Base-by-base conservation (phyloP, 2,888 invertebrate genomes). In the Anticlea derivata region DNA sequence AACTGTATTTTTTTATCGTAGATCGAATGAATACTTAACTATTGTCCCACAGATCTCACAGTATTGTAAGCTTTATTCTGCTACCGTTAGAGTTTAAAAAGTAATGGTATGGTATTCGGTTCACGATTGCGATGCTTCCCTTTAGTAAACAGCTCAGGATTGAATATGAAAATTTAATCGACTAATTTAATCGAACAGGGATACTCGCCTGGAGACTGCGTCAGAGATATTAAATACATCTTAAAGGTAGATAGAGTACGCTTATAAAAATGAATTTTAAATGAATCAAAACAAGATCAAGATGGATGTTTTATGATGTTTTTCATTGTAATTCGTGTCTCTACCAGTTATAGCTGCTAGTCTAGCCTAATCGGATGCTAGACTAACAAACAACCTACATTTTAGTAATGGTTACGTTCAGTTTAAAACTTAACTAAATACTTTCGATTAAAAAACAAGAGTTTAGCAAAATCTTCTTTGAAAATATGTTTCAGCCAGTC, bases 121-220 rank as follows among this genome's bases (percentile, higher is more conserved):
- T 65, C 65, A 63, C 63, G 58, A 58, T 51, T 56, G 59, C 73
- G 78, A 73, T 70, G 75, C 74, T 77, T 92, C 92, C 92, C 92
- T 83, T 82, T 88, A 86, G 92, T 92, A 92, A 92, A 92, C 92
- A 92, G 92, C 90, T 92, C 93, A 93, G 93, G 93, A 94, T 94
- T 94, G 94, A 94, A 94, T 94, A 94, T 94, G 94, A 94, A 94
- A 94, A 92, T 94, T 94, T 94, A 94, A 94, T 94, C 92, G 91
- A 91, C 92, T 92, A 92, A 93, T 93, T 93, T 93, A 92, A 92
- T 92, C 92, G 92, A 92, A 92, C 90, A 85, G 75, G 78, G 76
- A 79, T 83, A 80, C 77, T 71, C 58, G 50, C 49, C 40, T 38
- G 5, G 62, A 66, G 66, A 66, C 63, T 68, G 68, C 68, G 71